A percentile compares a stretch with the other conserved stretches of the same genome.
Evolutionary conservation across 37 sponge, comb jelly and placozoan genomes (phyloP).

Genomic region (Beroe ovata): DNA sequence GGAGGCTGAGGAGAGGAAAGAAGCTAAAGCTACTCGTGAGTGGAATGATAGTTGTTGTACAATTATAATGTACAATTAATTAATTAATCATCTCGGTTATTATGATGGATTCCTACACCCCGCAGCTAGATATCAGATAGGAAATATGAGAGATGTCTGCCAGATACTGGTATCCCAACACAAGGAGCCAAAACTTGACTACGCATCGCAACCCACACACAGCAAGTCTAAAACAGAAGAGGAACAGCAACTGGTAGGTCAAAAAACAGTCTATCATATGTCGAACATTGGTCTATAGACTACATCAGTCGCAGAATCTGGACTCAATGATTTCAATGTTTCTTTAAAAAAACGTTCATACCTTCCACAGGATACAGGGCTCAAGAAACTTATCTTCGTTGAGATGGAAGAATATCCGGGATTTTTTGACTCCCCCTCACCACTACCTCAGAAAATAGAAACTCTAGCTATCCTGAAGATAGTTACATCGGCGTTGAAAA

Average conservation of each 20-base stretch:
- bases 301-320: too few species aligned
- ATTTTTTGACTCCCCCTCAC: background rate
- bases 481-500: background rate
- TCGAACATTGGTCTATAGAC: too few species aligned
- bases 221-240: constrained; percentile 2
- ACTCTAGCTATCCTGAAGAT: constrained; percentile 34
- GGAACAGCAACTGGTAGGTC: constrained; percentile 37
- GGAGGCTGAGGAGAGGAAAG: constrained; percentile 58
- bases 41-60: too few species aligned
- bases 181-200: constrained; percentile 28
- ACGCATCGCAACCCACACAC: background rate
- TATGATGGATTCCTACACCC: too few species aligned
- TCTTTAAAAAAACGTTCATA: background rate
- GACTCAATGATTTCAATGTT: background rate
- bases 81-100: too few species aligned
- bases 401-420: constrained; percentile 65
- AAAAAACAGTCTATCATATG: too few species aligned
- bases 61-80: too few species aligned
- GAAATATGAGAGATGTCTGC: constrained; percentile 58
- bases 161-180: constrained; percentile 13
- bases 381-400: constrained; percentile 60
- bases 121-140: constrained; percentile 47
- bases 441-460: constrained; percentile 53
- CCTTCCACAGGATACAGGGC: constrained; percentile 37
- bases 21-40: constrained; percentile 31